Conservation (phyloP, 2,888 invertebrate species). For the Eurois occulta region DNA sequence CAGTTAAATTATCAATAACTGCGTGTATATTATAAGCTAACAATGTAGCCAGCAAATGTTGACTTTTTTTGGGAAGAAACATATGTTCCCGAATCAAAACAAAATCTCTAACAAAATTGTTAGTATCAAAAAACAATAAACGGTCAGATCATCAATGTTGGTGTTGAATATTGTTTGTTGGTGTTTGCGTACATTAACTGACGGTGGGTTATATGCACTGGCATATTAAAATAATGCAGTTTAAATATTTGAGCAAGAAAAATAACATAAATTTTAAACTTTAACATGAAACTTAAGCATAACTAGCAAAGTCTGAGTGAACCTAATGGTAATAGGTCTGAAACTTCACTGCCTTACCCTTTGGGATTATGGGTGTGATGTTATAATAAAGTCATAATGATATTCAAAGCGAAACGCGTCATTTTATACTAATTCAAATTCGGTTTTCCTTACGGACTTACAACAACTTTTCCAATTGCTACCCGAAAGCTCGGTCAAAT, state of each 20-base stretch:
- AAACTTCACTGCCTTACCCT: not conserved
- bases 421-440: not conserved
- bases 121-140: no score
- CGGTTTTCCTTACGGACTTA: not conserved
- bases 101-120: no score
- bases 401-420: not conserved
- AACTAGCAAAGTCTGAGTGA: not conserved
- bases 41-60: no score
- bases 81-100: no score
- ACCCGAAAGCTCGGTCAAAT: not conserved
- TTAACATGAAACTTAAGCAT: not conserved
- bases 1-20: no score
- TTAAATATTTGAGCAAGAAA: not conserved
- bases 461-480: not conserved
- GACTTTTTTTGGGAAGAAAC: no score
- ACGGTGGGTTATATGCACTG: not conserved
- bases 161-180: constrained; percentile 24
- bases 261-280: not conserved
- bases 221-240: not conserved
- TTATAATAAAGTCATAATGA: not conserved
- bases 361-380: not conserved
- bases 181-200: not conserved
- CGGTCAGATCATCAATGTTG: no score
- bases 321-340: not conserved
- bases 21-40: no score